phyloP scores from a whole-genome alignment of 2,797 vertebrate genomes.

The Acanthopagrus latus region DNA sequence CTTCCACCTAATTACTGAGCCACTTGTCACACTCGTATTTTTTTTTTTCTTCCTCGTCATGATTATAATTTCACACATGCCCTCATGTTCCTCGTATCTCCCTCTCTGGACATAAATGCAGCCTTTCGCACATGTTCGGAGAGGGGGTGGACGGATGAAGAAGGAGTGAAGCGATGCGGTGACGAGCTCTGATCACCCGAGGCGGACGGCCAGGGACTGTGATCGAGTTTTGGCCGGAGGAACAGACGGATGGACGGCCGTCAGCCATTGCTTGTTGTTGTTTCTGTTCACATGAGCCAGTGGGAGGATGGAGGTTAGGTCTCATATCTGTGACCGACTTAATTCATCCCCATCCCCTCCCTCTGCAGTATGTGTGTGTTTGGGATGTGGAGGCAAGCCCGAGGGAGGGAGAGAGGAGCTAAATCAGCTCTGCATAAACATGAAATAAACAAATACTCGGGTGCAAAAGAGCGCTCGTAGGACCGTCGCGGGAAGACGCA shows the following conservation, averaged over 20 bases:
- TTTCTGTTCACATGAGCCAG: conserved; percentile 32
- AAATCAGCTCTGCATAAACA: conserved; percentile 53
- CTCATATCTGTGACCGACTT: conserved; percentile 33
- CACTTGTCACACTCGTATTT: background rate
- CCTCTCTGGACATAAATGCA: background rate
- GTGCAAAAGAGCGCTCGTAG: background rate
- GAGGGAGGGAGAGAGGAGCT: conserved; percentile 14
- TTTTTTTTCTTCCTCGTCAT: background rate
- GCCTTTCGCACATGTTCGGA: background rate
- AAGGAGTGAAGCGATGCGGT: conserved; percentile 15
- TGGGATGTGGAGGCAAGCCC: conserved; percentile 15
- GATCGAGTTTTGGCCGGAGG: conserved; percentile 23
- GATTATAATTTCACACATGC: background rate
- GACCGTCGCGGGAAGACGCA: conserved; percentile 16
- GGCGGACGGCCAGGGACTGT: conserved; percentile 13
- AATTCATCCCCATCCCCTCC: conserved; percentile 31
- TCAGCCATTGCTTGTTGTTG: conserved; percentile 35
- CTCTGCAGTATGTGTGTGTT: background rate
- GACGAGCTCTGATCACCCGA: conserved; percentile 32
- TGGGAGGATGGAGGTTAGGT: conserved; percentile 18
- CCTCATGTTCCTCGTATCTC: background rate
- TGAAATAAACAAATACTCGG: conserved; percentile 47
- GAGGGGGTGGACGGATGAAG: conserved; percentile 15
- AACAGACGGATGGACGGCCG: conserved; percentile 30
- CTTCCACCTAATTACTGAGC: background rate